Evolutionary conservation across 2,888 invertebrate species (phyloP), one percentile per base, ranked within the genome.

Genomic region (Dynastes hyllus): DNA sequence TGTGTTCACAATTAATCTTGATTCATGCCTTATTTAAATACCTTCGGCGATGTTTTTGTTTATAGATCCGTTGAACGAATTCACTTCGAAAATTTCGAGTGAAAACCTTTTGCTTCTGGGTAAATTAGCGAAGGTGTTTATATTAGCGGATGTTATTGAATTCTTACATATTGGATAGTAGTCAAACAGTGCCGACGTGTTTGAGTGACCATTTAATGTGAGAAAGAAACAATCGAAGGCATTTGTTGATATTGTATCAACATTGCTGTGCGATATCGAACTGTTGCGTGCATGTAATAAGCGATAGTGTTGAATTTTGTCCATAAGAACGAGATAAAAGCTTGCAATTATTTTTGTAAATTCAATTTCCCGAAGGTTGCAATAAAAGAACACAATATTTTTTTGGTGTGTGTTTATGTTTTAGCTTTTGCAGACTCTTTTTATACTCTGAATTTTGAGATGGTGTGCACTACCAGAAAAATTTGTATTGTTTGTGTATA

Each of bases 71-170:
- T 3, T 32, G 63, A 63, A 13, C 63, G 32, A 63, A 29, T 63
- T 63, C 32, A 63, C 27, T 63, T 32, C 32, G 63, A 63, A 63
- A 63, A 32, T 63, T 63, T 63, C 63, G 32, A 13, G 63, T 22
- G 29, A 63, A 63, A 29, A 11, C 63, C 27, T 63, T 29, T 63
- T 5, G 11, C 13, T 27, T 63, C 29, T 61, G 32, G 27, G 63
- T 32, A 63, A 63, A 29, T 32, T 63, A 63, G 63, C 27, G 63
- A 63, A 63, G 63, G 63, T 63, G 63, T 63, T 63, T 63, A 63
- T 29, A 32, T 63, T 63, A 55, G 29, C 63, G 63, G 27, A 13
- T 29, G 32, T 11, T 63, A 63, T n/a, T 63, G 63, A 63, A 61
- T 61, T 61, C 27, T 61, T 61, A 61, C 9, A 61, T 61, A 11